phyloP scores from a whole-genome alignment of 2,113 vertebrate genomes.

The Podarcis muralis region DNA sequence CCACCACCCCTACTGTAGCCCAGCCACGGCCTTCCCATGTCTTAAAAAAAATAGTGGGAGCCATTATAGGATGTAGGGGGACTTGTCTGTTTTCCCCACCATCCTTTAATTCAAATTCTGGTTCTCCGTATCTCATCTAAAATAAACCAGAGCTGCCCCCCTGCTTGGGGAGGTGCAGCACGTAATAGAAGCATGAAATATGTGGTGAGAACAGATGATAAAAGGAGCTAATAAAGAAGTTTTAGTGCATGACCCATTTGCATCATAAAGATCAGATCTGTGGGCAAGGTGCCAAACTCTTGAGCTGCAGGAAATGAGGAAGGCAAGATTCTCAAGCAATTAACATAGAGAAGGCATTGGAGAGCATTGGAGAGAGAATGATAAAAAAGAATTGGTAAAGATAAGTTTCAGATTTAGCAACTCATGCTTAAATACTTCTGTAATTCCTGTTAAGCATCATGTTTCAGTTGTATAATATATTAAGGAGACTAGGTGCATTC shows the following conservation, averaged over 20 bases:
- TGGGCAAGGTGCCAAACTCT: not conserved
- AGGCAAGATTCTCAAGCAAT: not conserved
- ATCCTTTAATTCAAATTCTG: not conserved
- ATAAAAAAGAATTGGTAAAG: conserved; percentile 3
- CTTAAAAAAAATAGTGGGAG: not conserved
- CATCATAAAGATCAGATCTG: not conserved
- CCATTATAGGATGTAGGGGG: not conserved
- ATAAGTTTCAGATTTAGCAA: conserved; percentile 12
- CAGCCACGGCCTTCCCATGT: not conserved
- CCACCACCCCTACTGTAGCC: not conserved
- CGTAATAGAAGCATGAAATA: not conserved
- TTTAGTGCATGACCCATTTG: not conserved
- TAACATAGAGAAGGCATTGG: not conserved
- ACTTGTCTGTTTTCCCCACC: not conserved
- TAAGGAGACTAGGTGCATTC: not conserved
- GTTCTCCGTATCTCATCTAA: not conserved
- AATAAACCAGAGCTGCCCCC: no score
- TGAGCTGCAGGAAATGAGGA: not conserved
- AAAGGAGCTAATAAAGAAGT: conserved; percentile 6
- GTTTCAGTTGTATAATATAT: conserved; percentile 5
- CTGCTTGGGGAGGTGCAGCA: not conserved
- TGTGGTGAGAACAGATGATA: not conserved
- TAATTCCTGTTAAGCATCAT: conserved; percentile 1
- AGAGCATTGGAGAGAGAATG: not conserved
- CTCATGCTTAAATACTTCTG: conserved; percentile 14